Conservation (phyloP, 2,888 invertebrate species). For the Netelia fuscicornis region DNA sequence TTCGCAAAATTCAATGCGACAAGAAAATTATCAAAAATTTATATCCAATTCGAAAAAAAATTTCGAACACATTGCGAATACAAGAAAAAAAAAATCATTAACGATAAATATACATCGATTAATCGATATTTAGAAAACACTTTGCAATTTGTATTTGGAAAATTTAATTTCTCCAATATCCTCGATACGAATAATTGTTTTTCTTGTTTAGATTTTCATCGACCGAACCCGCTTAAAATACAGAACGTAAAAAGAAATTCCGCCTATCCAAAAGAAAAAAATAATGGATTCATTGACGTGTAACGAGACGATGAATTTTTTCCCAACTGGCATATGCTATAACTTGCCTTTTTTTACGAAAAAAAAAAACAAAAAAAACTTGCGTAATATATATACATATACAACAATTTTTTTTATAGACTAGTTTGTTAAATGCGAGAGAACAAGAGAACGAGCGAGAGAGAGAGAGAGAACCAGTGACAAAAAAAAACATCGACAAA, state of each 20-base stretch:
- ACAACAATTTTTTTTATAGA: slow-evolving; percentile 27
- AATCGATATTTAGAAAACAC: no score
- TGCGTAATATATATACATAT: slow-evolving; percentile 28
- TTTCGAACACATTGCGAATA: background rate
- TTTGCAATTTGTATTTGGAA: no score
- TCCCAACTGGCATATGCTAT: slow-evolving; percentile 17
- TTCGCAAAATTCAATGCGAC: no score
- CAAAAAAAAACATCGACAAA: slow-evolving; percentile 41
- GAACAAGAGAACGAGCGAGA: slow-evolving; percentile 21
- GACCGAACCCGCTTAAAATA: no score
- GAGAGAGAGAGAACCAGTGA: slow-evolving; percentile 52
- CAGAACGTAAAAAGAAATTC: no score
- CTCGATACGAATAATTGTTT: no score
- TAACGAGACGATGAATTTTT: slow-evolving; percentile 1
- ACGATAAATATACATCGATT: background rate
- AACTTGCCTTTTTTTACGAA: slow-evolving; percentile 30
- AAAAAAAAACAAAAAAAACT: slow-evolving; percentile 18
- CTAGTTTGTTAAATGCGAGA: slow-evolving; percentile 41
- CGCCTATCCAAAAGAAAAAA: background rate
- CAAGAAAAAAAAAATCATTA: background rate
- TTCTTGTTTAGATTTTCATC: no score
- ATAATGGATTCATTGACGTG: background rate
- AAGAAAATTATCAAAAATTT: no score
- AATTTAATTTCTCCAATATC: no score
- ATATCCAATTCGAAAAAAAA: no score